Evolutionary conservation across 2,888 invertebrate genomes (phyloP), one percentile per base, ranked within the genome.

Genomic region (Dorcus hopei): DNA sequence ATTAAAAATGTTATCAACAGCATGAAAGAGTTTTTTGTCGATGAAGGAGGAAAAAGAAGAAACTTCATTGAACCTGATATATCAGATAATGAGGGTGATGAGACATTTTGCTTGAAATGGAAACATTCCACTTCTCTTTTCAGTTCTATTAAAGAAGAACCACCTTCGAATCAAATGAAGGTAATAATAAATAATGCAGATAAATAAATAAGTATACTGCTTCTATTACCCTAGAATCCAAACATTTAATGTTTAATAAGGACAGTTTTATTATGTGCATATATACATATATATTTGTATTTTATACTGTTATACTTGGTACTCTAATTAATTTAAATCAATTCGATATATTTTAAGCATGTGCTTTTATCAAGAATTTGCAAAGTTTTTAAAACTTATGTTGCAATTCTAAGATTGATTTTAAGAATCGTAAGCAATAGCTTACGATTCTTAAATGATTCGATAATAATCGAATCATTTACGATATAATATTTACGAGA

Each of bases 51-150:
- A 19, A 63, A 61, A 11, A 59, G 65, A 39, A 65, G 64, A 47
- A 64, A 66, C 45, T 70, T 69, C 55, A 68, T 70, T 16, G 71
- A 71, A 51, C 70, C 70, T 9, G 71, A 71, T 49, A 71, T 71
- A 42, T 66, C 66, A 7, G 71, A 71, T 45, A 67, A 70, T 53
- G 68, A 68, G 53, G 67, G 59, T 16, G 40, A 26, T 33, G 33
- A 16, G 3, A 52, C 14, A 11, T 11, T 55, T 58, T 33, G 45
- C 48, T 16, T 53, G 53, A 43, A 59, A 55, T 26, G 11, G 33
- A 19, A 52, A 54, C 26, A 52, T 48, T 33, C 48, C 48, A 9
- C 26, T 33, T 33, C 41, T 51, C 39, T 48, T 45, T 11, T 42
- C 11, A 52, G 47, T 8, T 51, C 52, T 1, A 52, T 55, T 33